Evolutionary conservation across 92 coral and sea anemone species (phyloP), one percentile per base, ranked within the genome.

Genomic region (Anthopleura xanthogrammica): DNA sequence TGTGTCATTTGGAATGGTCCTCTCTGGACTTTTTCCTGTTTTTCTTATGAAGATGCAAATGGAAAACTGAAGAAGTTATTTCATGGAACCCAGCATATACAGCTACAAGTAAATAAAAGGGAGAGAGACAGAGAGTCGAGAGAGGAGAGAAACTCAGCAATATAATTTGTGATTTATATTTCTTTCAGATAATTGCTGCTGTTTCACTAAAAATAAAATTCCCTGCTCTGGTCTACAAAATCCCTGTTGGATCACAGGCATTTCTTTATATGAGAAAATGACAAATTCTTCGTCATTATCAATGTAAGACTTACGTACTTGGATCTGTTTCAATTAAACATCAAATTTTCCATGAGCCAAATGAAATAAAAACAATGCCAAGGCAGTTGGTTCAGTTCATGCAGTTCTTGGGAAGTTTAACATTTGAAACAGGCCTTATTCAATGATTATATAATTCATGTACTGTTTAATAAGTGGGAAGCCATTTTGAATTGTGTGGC

Each of bases 71-170:
- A 74, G 76, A 81, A 81, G 77, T 79, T 86, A 41, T 89, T 89
- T 78, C 89, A 89, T 89, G 89, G 90, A 9, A 89, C 92, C 23
- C 89, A 86, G 68, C 82, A 86, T 85, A 81, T 89, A n/a, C 86
- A 89, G 43, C 57, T 85, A 72, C 87, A 88, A 60, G 77, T 85
- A 68, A 55, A 70, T n/a, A 43, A 10, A 16, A 5, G 65, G n/a
- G 65, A 58, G 65, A 2, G 20, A 16, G 65, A 4, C 5, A 58
- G n/a, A 58, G n/a, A 29, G 36, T 29, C 36, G 1, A 16, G n/a
- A 58, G 20, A 58, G 9, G 85, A 58, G n/a, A 58, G 65, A 12
- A 58, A 3, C 20, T 50, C 54, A 50, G 54, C 54, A 50, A 50
- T 14, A 58, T 58, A 14, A 58, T 58, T 4, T 4, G n/a, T 58